A percentile compares a stretch with the other conserved stretches of the same genome.
These are phyloP conservation scores for Mormyrops attenuatus DNA, from an alignment of 2,797 vertebrate genomes.

Conservation along the genomic window DNA sequence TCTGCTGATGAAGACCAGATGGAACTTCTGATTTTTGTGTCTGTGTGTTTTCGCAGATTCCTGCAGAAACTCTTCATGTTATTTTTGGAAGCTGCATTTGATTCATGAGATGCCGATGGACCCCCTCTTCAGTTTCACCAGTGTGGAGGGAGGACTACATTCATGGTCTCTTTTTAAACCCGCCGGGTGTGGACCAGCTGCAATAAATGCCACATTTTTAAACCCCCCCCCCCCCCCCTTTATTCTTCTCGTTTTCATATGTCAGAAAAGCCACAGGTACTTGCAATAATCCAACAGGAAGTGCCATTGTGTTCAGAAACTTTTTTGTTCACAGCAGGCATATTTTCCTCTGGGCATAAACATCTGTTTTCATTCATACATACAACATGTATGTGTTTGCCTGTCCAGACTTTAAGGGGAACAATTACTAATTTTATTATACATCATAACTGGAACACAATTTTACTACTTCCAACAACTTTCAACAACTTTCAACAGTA, in stretches of 20 bases:
- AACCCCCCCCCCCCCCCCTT: not conserved
- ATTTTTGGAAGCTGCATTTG: not conserved
- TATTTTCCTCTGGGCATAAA: not conserved
- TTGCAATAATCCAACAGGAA: not conserved
- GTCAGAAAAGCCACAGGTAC: not conserved
- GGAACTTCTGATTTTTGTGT: not conserved
- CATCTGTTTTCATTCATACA: not conserved
- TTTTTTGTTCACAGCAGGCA: not conserved
- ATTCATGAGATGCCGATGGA: not conserved
- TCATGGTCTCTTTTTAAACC: not conserved
- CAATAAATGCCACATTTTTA: not conserved
- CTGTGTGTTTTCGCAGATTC: not conserved
- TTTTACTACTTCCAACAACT: not conserved
- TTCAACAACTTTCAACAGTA: not conserved
- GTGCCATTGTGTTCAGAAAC: not conserved
- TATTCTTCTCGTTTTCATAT: not conserved
- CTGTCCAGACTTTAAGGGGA: not conserved
- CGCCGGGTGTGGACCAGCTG: not conserved
- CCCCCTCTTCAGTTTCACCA: not conserved
- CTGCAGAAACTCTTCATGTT: not conserved
- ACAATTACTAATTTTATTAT: not conserved
- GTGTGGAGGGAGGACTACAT: not conserved
- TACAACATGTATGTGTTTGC: not conserved
- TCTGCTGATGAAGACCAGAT: not conserved
- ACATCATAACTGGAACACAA: not conserved